A percentile compares a stretch with the other conserved stretches of the same genome.
Conservation (phyloP, 2,888 invertebrate species). For the Pristionchus arcanus region DNA sequence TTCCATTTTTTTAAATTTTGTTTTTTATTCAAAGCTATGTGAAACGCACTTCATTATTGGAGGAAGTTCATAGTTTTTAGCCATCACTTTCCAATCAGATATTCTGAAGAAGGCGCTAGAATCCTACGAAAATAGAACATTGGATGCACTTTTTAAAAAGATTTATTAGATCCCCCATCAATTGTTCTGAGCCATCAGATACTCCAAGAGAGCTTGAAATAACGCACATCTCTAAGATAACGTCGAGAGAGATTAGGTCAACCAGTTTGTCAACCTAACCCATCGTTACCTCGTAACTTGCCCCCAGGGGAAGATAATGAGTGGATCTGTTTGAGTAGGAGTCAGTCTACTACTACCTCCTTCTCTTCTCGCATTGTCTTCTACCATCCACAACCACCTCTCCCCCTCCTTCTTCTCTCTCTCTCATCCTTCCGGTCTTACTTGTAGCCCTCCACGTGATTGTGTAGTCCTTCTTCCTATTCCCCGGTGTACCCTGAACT, state of each 20-base stretch:
- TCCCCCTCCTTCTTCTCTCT: background rate
- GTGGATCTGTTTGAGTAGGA: slow-evolving; percentile 22
- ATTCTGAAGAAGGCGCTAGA: too few relatives aligned
- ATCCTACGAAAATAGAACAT: too few relatives aligned
- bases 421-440: slow-evolving; percentile 26
- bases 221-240: background rate
- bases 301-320: slow-evolving; percentile 23
- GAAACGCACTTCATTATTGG: too few relatives aligned
- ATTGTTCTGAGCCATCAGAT: background rate
- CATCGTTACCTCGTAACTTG: slow-evolving; percentile 11
- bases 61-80: too few relatives aligned
- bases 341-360: slow-evolving; percentile 24
- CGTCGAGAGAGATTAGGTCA: background rate
- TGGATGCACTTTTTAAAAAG: too few relatives aligned
- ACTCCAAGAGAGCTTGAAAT: background rate
- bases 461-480: background rate
- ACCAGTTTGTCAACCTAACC: slow-evolving; percentile 45
- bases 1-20: background rate
- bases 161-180: background rate
- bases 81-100: too few relatives aligned
- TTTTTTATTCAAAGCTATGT: background rate
- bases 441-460: slow-evolving; percentile 40
- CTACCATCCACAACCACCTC: slow-evolving; percentile 42
- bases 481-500: background rate
- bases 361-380: slow-evolving; percentile 45